Base-by-base conservation (phyloP, 2,113 vertebrate genomes). In the Gobius niger region DNA sequence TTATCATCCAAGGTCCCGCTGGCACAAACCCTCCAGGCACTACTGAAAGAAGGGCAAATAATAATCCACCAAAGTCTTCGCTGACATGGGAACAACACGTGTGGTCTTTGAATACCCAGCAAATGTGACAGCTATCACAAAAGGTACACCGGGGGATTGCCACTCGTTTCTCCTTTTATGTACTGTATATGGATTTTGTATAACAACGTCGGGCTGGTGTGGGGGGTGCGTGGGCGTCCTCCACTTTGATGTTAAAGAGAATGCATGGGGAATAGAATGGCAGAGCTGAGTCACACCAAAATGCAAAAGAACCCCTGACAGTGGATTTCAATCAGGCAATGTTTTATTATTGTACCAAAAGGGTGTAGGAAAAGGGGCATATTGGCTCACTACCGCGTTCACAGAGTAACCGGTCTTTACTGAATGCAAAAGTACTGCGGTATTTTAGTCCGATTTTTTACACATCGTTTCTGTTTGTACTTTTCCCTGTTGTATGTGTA, bases 201-300 rank as follows among this genome's bases (percentile, higher is more conserved):
- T 24, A 47, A 34, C 63, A 72, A 67, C 67, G 16, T 54, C 40
- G 15, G 13, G 51, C 24, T 24, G 13, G 51, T 65, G 62, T 76
- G 66, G 63, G 73, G 66, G 54, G 63, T 60, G 80, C 57, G 67
- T 56, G 61, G 61, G 61, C 16, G 68, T 73, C 19, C 59, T n/a
- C 59, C 52, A 18, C 68, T 83, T 79, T 83, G 64, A 85, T 82
- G 56, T 70, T 72, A 11, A 63, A 60, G 18, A 77, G 62, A 57
- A 63, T 34, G 24, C 24, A 34, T 57, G 13, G 40, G 19, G 56
- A 76, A 74, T 70, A 60, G 52, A 77, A 76, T 66, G 9, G n/a
- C 67, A 72, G 24, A 52, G 60, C 18, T 83, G 74, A 80, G 70
- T 80, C 78, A 85, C 60, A 44, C 40, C 61, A 49, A 84, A 84